A percentile compares a stretch with the other conserved stretches of the same genome.
These are phyloP conservation scores for Vicugna pacos DNA, from an alignment of 2,113 vertebrate species.

Conservation along the genomic window DNA sequence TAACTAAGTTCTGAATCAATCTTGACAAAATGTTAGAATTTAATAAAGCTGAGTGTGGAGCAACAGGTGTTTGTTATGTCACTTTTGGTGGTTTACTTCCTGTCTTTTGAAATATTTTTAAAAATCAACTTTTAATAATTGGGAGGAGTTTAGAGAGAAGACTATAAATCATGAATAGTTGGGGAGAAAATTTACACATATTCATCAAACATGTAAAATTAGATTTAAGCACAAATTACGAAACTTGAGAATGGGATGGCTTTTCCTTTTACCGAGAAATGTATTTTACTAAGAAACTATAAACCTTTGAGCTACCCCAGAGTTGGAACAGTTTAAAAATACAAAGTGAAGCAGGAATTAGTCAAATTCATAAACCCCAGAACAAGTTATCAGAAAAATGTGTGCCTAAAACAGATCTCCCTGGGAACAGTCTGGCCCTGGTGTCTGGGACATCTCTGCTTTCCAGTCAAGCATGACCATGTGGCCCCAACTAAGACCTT, in stretches of 20 bases:
- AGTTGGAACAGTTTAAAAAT: neutral
- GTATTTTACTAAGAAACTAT: neutral
- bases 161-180: neutral
- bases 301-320: neutral
- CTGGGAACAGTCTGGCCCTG: neutral
- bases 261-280: neutral
- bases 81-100: neutral
- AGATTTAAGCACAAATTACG: neutral
- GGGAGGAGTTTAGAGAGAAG: neutral
- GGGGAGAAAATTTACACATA: neutral
- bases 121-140: neutral
- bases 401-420: neutral
- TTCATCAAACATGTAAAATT: neutral
- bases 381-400: neutral
- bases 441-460: neutral
- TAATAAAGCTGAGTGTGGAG: neutral
- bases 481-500: neutral
- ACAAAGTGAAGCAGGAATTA: neutral
- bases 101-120: neutral
- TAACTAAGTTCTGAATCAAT: constrained; percentile 10
- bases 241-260: neutral
- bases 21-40: constrained; percentile 17
- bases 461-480: neutral
- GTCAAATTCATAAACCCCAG: neutral
- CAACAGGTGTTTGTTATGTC: neutral